A percentile compares a stretch with the other conserved stretches of the same genome.
These are phyloP conservation scores for Anolis carolinensis DNA, from an alignment of 2,113 vertebrate species.

Conservation along the genomic window DNA sequence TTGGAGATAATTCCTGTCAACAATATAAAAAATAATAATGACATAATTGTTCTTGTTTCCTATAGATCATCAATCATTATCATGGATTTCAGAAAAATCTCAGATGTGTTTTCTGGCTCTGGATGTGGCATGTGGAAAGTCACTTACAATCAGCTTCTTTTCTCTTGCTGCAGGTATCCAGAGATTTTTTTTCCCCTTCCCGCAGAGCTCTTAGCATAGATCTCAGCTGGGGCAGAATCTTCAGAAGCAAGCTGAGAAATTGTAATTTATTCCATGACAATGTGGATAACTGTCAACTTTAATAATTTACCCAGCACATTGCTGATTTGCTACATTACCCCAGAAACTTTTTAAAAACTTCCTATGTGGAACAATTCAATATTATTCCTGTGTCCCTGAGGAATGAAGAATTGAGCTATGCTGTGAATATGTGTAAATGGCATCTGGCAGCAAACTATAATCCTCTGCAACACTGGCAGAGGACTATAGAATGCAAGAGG, in stretches of 20 bases:
- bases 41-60: neutral
- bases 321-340: constrained; percentile 15
- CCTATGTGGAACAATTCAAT: neutral
- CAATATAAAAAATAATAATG: neutral
- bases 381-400: constrained; percentile 10
- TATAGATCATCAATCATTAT: neutral
- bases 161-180: neutral
- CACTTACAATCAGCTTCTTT: neutral
- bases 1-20: neutral
- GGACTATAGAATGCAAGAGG: constrained; percentile 42
- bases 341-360: neutral
- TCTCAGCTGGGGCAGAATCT: neutral
- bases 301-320: constrained; percentile 23
- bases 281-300: constrained; percentile 14
- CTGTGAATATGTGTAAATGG: constrained; percentile 13
- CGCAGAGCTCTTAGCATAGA: neutral
- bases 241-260: neutral
- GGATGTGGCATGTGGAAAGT: neutral
- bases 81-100: neutral
- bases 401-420: neutral
- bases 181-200: neutral
- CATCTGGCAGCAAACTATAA: neutral
- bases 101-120: neutral
- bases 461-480: neutral
- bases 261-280: constrained; percentile 1